A percentile compares a stretch with the other conserved stretches of the same genome.
Conservation (phyloP, 1,140 invertebrate species). For the Homarus americanus region DNA sequence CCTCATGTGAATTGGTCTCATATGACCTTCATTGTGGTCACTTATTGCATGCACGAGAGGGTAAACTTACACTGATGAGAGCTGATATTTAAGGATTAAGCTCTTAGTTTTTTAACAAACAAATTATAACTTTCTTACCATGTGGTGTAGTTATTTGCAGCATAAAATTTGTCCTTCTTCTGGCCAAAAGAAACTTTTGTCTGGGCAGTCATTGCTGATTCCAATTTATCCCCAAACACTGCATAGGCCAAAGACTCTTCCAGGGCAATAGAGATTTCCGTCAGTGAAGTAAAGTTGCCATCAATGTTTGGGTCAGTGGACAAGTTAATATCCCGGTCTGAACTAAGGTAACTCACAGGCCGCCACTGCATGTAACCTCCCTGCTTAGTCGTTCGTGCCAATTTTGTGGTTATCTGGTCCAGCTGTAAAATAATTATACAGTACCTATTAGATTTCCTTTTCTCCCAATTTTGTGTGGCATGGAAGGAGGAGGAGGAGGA, state of each 20-base stretch:
- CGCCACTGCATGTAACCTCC: constrained; percentile 65
- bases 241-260: constrained; percentile 52
- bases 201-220: not conserved
- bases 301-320: constrained; percentile 44
- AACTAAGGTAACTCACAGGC: constrained; percentile 51
- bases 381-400: not conserved
- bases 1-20: too few species aligned
- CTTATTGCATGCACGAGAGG: too few species aligned
- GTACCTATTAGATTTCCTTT: too few species aligned
- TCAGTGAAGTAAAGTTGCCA: not conserved
- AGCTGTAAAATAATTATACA: constrained; percentile 42
- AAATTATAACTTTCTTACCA: constrained; percentile 40
- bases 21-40: too few species aligned
- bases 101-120: not conserved
- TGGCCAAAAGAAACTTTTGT: constrained; percentile 38
- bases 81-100: too few species aligned
- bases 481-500: too few species aligned
- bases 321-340: constrained; percentile 17
- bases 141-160: constrained; percentile 52
- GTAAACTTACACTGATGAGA: too few species aligned
- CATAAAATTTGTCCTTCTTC: constrained; percentile 48
- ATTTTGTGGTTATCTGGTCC: constrained; percentile 21
- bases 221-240: constrained; percentile 36
- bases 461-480: too few species aligned
- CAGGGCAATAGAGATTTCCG: not conserved